Evolutionary conservation across 2,888 invertebrate genomes (phyloP), one percentile per base, ranked within the genome.

Genomic region (Flexamia atlantica): DNA sequence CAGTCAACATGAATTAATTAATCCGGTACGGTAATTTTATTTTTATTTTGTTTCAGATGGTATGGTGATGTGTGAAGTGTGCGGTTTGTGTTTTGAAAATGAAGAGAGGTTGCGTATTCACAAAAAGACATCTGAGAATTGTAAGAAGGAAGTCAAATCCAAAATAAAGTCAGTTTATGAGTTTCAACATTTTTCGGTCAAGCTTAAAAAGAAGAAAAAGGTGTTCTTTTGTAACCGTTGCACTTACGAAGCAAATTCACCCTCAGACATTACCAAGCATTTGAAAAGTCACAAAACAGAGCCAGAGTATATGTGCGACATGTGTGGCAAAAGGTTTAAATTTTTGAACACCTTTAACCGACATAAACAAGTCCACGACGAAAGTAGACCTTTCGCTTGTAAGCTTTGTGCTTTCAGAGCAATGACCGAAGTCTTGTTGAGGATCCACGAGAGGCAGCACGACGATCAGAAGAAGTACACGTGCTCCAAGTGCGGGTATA

Each of bases 291-390:
- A 76, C 25, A 76, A 76, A 46, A 46, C 76, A 14, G 76, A 76
- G 2, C 76, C 76, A 2, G 28, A 28, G 36, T 50, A 40, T 28
- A 76, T 76, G 76, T 76, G 76, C n/a, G 76, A 76, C 28, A 20
- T 76, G 46, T 76, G 76, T 28, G 76, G 76, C 7, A 76, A n/a
- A n/a, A 23, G 76, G 12, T 76, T 76, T 76, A 76, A 76, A 46
- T 46, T 20, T 76, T 28, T 42, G 28, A 46, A 42, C 9, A 76
- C 76, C 5, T 76, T 76, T 17, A 46, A 46, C 2, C 36, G 46
- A 2, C 76, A 76, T 17, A 17, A 25, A 28, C 46, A 28, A 23
- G 46, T 76, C 3, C 76, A 76, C n/a, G 76, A 76, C 50, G 76
- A 76, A 28, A 76, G 76, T 76, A 17, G 76, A 50, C 76, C 76